These are phyloP conservation scores for Pangasianodon gigas DNA, from an alignment of 2,113 vertebrate genomes.

Conservation along the genomic window DNA sequence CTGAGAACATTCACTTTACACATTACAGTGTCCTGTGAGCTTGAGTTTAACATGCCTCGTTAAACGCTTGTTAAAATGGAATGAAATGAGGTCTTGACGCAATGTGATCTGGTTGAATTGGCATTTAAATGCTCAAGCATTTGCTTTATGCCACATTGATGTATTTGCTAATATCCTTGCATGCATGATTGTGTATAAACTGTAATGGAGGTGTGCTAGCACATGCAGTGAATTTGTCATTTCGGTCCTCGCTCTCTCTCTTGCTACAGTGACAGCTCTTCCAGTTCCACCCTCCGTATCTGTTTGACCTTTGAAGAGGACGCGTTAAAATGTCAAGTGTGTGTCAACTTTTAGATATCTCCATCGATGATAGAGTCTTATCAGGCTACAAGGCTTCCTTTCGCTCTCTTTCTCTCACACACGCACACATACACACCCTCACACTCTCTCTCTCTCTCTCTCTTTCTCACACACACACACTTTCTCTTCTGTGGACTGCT, in stretches of 20 bases:
- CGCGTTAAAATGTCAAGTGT: constrained; percentile 68
- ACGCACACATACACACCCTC: not conserved
- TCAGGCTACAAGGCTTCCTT: constrained; percentile 47
- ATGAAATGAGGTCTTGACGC: not conserved
- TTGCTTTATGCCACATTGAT: not conserved
- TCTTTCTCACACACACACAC: not conserved
- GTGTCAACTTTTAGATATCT: constrained; percentile 67
- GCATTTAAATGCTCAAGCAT: not conserved
- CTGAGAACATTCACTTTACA: not conserved
- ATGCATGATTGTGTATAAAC: not conserved
- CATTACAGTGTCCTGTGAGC: too few species aligned
- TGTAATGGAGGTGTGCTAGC: not conserved
- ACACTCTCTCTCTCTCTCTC: not conserved
- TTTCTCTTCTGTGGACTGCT: not conserved
- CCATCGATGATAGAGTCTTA: constrained; percentile 69
- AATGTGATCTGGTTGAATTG: not conserved
- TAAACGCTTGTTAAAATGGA: not conserved
- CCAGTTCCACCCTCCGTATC: constrained; percentile 41
- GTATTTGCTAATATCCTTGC: not conserved
- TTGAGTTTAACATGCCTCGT: not conserved
- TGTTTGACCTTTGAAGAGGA: constrained; percentile 66
- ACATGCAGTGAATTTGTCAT: not conserved
- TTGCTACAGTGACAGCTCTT: not conserved
- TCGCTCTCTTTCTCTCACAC: not conserved
- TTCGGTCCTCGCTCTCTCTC: not conserved